Base-by-base conservation (phyloP, 2,797 vertebrate species). In the Channallabes apus region DNA sequence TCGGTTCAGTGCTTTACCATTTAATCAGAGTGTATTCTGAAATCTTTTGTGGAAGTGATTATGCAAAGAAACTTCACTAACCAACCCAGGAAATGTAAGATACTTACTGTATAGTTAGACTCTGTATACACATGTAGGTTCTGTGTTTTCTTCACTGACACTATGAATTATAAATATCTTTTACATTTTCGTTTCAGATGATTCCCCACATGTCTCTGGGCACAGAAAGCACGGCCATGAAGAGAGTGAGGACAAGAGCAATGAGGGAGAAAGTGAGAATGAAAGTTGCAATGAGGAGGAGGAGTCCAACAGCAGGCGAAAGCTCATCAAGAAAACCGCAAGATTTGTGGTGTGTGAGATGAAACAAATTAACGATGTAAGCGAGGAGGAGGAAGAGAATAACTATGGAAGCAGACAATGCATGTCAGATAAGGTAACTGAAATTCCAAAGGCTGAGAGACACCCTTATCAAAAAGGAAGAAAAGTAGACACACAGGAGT, bases 401-500 rank as follows among this genome's bases (percentile, higher is more conserved):
- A 67, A 59, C 51, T 18, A 22, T 18, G n/a, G 29, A 58, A 82
- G 65, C 51, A 82, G 67, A 22, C 86, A 71, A 61, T 88, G 83
- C 46, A 94, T 90, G 87, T 95, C 94, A 0, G 93, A 94, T 14
- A 93, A 95, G 65, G 93, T 94, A 41, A 91, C 90, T 3, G 87
- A 89, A 65, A 85, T 87, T 56, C 69, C 72, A n/a, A 65, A 35
- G 85, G 78, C 38, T 38, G 38, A 38, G 38, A 38, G 0, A 38
- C 38, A 88, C 27, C 87, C 88, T 68, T 92, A 94, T 84, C 95
- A 94, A 89, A 96, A 96, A 27, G 95, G 95, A 85, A 91, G 89
- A 83, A 93, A 92, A 27, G 51, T 90, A 81, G 89, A 91, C 27
- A 89, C 90, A 84, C 84, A 86, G 14, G 89, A 90, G 77, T 85